These are phyloP conservation scores for Hirtodrosophila alboralis DNA, from an alignment of 2,888 invertebrate species.

Conservation along the genomic window DNA sequence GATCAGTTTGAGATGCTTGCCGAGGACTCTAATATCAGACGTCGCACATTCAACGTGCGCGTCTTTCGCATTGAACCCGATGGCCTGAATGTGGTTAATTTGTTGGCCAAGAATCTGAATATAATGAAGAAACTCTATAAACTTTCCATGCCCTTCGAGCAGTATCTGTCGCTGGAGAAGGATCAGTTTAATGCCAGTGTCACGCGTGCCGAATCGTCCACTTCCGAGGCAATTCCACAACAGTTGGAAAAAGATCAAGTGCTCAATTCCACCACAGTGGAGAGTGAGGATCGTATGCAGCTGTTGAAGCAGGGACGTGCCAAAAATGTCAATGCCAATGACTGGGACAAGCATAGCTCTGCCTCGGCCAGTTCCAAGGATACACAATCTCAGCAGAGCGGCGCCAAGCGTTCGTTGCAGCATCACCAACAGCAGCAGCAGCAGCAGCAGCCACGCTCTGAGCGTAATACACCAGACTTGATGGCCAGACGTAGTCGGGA, in stretches of 20 bases:
- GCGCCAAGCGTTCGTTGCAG: constrained; percentile 50
- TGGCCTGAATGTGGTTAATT: constrained; percentile 80
- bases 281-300: constrained; percentile 71
- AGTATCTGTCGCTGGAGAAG: constrained; percentile 82
- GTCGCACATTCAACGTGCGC: constrained; percentile 82
- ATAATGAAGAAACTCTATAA: constrained; percentile 86
- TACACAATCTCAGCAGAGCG: constrained; percentile 53
- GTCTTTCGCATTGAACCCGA: constrained; percentile 84
- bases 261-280: constrained; percentile 73
- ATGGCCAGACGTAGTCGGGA: constrained; percentile 40
- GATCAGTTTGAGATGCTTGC: constrained; percentile 88
- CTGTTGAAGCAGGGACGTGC: constrained; percentile 35
- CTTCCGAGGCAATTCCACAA: constrained; percentile 36
- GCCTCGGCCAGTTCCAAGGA: constrained; percentile 78
- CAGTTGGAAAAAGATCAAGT: constrained; percentile 48
- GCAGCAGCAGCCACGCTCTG: constrained; percentile 33
- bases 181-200: constrained; percentile 76
- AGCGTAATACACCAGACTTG: constrained; percentile 19
- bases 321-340: constrained; percentile 48
- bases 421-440: too few species aligned
- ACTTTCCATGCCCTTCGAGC: constrained; percentile 83
- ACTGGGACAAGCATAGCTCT: constrained; percentile 82
- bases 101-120: constrained; percentile 85
- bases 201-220: constrained; percentile 42
- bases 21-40: constrained; percentile 85